Base-by-base conservation (phyloP, 1,140 invertebrate genomes). In the Achatina immaculata region DNA sequence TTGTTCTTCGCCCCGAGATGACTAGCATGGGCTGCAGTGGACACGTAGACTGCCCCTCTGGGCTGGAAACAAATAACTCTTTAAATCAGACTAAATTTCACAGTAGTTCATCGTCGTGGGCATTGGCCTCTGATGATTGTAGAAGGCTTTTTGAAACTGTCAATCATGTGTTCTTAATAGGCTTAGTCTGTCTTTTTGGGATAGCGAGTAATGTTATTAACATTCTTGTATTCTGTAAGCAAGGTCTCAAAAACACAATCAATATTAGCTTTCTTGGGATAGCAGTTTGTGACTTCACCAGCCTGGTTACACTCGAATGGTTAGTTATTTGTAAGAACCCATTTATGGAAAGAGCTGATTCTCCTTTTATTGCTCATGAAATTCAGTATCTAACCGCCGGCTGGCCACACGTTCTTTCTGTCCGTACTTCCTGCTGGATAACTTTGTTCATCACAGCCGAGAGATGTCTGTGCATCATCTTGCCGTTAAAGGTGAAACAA, bases 381-480 rank as follows among this genome's bases (percentile, higher is more conserved):
- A 31, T 77, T 3, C 6, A 9, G 7, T 72, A 72, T n/a, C n/a
- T n/a, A n/a, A n/a, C n/a, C n/a, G n/a, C n/a, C n/a, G n/a, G n/a
- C n/a, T n/a, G n/a, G n/a, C 69, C 69, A 28, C 34, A 43, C 34
- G 69, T 19, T 38, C 40, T 28, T 31, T 72, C 40, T 31, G 40
- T 38, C 40, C 7, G 69, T 7, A 72, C 40, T 28, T 38, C 40
- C 34, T 40, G 69, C 38, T 72, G 69, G 69, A 40, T 38, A 38
- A 72, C 69, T 19, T 28, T 43, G 14, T 72, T 19, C 69, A 72
- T 72, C 34, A 40, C 69, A n/a, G n/a, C n/a, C n/a, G n/a, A n/a
- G n/a, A n/a, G n/a, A n/a, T n/a, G n/a, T n/a, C n/a, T n/a, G n/a
- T 72, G 69, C 69, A 43, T 72, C 16, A 7, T 40, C 16, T 72